Base-by-base conservation (phyloP, 2,888 invertebrate species). In the Notodonta ziczac region DNA sequence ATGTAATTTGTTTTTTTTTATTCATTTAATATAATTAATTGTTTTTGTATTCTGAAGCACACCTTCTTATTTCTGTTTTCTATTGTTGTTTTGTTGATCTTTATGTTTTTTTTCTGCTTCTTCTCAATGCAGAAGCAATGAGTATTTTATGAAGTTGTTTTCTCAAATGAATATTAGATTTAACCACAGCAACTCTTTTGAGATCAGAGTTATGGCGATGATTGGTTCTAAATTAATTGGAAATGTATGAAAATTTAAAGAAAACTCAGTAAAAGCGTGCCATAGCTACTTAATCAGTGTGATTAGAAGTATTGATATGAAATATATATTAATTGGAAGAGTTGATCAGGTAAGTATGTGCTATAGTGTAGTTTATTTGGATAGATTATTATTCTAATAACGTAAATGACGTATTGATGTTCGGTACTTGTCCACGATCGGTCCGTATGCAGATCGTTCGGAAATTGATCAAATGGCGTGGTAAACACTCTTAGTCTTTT, bases 91-190 rank as follows among this genome's bases (percentile, higher is more conserved):
- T 58, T 67, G 67, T 68, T 58, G 60, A 58, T 62, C 72, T 77
- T 73, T 74, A 63, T 57, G 69, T 72, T 78, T 70, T 66, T 81
- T 81, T 24, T 82, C 74, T 79, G 89, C 89, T 90, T 89, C 87
- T 86, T 88, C 72, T 76, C 71, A 74, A 88, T 92, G 93, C 93
- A 93, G 93, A 90, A 91, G 93, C 93, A 93, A 93, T 92, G 91
- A 84, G 76, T 72, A 68, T 64, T 40, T 58, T 60, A 52, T 14
- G 52, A 50, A 66, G 66, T 66, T 68, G 70, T 69, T 64, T 59
- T 59, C 56, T 66, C 44, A 58, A 62, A 69, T 59, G 59, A 51
- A 60, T 61, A 56, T 48, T 72, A 67, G 59, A 74, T 71, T 77
- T 86, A 84, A 85, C 93, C 93, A 93, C 93, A 93, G 87, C 91